Evolutionary conservation across 2,888 invertebrate species (phyloP), one percentile per base, ranked within the genome.

Genomic region (Acheta domesticus): DNA sequence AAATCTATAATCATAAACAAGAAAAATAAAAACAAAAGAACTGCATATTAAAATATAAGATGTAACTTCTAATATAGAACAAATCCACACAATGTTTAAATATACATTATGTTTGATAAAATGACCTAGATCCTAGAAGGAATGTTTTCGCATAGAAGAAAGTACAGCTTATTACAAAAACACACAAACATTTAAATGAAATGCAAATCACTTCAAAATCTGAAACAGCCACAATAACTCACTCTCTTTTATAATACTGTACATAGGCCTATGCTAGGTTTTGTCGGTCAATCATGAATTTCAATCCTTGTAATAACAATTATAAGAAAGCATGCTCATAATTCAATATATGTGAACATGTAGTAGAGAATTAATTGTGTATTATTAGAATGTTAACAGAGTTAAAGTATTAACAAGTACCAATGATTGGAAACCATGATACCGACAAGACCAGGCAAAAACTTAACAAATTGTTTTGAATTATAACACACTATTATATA

Each of bases 51-150:
- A 62, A 62, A 62, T 19, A 62, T 19, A 62, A 62, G 62, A 62
- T 62, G 3, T 62, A 62, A 62, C 62, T 62, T 62, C 62, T 62
- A 62, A 62, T 19, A 62, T n/a, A 62, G 62, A 62, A 62, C 62
- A 62, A 62, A 62, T 62, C 62, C 62, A 62, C 62, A 62, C 62
- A 62, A 62, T 62, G 62, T n/a, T 62, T 62, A 62, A 62, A 62
- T 62, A 62, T 8, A 36, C 62, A 62, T 62, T 62, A 62, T 19
- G 62, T 36, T 36, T 36, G n/a, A 62, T 19, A 62, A 62, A 62
- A 62, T 62, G 62, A 62, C 62, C n/a, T 62, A 62, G 62, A 62
- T n/a, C n/a, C 14, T 62, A 62, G 62, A 62, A 62, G 62, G 62
- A 62, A 62, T 62, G 62, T 62, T 62, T 62, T n/a, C 14, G 62